Conservation (phyloP, 2,113 vertebrate species). For the Saimiri boliviensis region DNA sequence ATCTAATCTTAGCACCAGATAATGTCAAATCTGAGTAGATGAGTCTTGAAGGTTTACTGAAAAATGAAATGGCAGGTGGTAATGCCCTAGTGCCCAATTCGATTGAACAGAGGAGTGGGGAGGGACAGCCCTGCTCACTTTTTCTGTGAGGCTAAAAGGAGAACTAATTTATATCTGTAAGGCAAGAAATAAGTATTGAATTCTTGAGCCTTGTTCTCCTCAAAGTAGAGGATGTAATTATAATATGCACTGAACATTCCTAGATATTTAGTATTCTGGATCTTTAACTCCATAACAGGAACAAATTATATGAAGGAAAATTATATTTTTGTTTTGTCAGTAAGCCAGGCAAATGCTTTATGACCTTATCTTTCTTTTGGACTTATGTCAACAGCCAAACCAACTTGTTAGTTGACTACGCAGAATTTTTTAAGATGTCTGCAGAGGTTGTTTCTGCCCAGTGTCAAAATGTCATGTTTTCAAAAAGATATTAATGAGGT, state of each 20-base stretch:
- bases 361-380: slow-evolving; percentile 48
- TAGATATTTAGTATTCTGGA: slow-evolving; percentile 55
- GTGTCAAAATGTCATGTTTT: slow-evolving; percentile 40
- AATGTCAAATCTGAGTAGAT: neutral
- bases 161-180: neutral
- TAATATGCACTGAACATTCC: neutral
- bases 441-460: neutral
- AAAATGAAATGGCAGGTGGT: neutral
- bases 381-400: neutral
- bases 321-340: slow-evolving; percentile 27
- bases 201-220: slow-evolving; percentile 14
- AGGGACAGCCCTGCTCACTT: neutral
- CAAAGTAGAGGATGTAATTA: slow-evolving; percentile 58
- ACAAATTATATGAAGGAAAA: slow-evolving; percentile 55
- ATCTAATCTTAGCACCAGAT: neutral
- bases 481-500: slow-evolving; percentile 1
- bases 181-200: slow-evolving; percentile 39
- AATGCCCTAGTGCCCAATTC: rapidly evolving
- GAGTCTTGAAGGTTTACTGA: neutral
- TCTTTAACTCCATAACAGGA: slow-evolving; percentile 24
- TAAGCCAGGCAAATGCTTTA: slow-evolving; percentile 34
- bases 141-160: slow-evolving; percentile 1
- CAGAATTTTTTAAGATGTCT: slow-evolving; percentile 9
- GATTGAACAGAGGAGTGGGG: neutral
- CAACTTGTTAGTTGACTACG: neutral